Base-by-base conservation (phyloP, 2,888 invertebrate genomes). In the Nomada hirtipes region DNA sequence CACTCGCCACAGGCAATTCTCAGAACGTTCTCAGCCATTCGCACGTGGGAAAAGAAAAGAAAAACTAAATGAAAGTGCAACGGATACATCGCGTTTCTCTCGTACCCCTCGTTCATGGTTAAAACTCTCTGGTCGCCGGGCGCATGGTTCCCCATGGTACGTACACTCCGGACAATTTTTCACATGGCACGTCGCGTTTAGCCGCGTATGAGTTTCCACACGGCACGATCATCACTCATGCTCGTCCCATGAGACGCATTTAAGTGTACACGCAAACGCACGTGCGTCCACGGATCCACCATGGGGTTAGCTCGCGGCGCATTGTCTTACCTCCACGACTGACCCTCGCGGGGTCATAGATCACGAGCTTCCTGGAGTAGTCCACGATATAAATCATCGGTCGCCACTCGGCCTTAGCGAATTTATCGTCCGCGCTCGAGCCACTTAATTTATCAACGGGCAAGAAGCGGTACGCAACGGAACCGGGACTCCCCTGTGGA, bases 361-460 rank as follows among this genome's bases (percentile, higher is more conserved):
- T 90, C 90, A 90, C 89, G 78, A 70, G 86, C 87, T 85, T 88
- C 85, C 88, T 88, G 87, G 85, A 87, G 86, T 89, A 81, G 82
- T 82, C 79, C 83, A 67, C 86, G 85, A 84, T 89, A 89, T 91
- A 89, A 89, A 92, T 92, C 92, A 91, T 91, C 91, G 89, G 87
- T 76, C 89, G 86, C 86, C 82, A 88, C 86, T 89, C 86, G 89
- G 85, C 87, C 86, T 88, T 88, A 80, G 86, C 89, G 83, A 88
- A 92, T 92, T 91, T 92, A 91, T 92, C 89, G 91, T 85, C 82
- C 86, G 86, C 87, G 77, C 88, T 87, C 83, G 86, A 87, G 90
- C 87, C 89, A 89, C 88, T 90, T 89, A 90, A 90, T 91, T 91
- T 91, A 91, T 91, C 91, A 91, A 82, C 87, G 76, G 86, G 78